Evolutionary conservation across 1,140 invertebrate species (phyloP).

Genomic region (Amyelois transitella): DNA sequence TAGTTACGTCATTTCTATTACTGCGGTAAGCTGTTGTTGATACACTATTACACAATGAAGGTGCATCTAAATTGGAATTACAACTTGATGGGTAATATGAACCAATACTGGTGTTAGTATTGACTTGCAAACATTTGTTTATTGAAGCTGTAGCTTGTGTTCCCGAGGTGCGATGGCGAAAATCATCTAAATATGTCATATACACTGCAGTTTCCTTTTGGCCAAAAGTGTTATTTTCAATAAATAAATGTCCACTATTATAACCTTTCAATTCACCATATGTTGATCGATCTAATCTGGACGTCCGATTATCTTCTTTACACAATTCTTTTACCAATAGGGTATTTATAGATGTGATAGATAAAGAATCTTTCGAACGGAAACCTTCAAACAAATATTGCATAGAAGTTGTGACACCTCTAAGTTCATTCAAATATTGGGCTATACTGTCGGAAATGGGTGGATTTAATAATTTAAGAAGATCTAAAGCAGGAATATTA

Average conservation of each 20-base stretch:
- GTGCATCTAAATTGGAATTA: constrained; percentile 16
- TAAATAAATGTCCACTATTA: not conserved
- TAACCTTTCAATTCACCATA: not conserved
- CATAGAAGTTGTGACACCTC: not conserved
- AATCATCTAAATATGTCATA: constrained; percentile 43
- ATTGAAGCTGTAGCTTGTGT: constrained; percentile 62
- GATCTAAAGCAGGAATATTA: not conserved
- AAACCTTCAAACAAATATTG: not conserved
- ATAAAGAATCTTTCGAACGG: not conserved
- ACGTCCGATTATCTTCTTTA: not conserved
- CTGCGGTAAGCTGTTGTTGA: constrained; percentile 11
- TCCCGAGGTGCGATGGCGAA: constrained; percentile 30
- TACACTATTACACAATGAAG: constrained; percentile 23
- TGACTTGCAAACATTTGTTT: constrained; percentile 61
- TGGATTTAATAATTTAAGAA: not conserved
- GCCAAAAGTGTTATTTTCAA: constrained; percentile 22
- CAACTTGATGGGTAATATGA: not conserved
- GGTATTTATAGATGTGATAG: not conserved
- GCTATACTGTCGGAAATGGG: not conserved
- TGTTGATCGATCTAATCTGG: not conserved
- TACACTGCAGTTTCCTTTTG: constrained; percentile 40
- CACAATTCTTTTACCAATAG: not conserved
- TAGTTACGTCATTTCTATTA: constrained; percentile 6
- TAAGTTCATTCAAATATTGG: not conserved
- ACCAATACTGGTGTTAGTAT: not conserved